Conservation (phyloP, 2,888 invertebrate genomes). For the Philaethria dido region DNA sequence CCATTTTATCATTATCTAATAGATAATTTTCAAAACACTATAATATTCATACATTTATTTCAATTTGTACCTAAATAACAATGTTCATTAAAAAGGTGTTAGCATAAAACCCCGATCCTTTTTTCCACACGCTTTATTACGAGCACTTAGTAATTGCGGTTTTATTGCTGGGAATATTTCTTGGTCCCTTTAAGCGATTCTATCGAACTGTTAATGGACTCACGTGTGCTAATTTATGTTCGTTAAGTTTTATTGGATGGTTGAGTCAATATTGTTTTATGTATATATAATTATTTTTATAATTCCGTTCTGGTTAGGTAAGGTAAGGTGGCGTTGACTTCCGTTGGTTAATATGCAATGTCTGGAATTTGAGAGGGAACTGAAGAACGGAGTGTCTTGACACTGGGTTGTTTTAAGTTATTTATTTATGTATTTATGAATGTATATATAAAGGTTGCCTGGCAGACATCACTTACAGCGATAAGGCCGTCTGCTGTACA, state of each 20-base stretch:
- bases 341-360: too few species aligned
- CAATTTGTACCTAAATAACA: constrained; percentile 23
- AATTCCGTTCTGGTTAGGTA: not conserved
- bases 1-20: not conserved
- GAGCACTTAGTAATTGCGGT: constrained; percentile 54
- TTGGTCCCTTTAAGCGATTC: constrained; percentile 40
- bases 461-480: too few species aligned
- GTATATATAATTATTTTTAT: not conserved
- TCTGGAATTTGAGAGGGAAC: too few species aligned
- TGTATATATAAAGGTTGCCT: too few species aligned
- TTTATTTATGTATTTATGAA: too few species aligned
- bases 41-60: constrained; percentile 24
- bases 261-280: not conserved
- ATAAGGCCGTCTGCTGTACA: too few species aligned
- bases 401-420: too few species aligned
- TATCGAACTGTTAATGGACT: constrained; percentile 43
- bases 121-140: constrained; percentile 52
- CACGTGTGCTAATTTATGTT: constrained; percentile 10
- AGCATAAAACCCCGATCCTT: constrained; percentile 34
- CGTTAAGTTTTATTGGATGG: not conserved
- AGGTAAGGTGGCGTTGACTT: too few species aligned
- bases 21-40: constrained; percentile 3
- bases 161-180: constrained; percentile 49
- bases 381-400: too few species aligned
- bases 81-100: constrained; percentile 27